Evolutionary conservation across 2,888 invertebrate genomes (phyloP).

Genomic region (Strigamia transsilvanica): DNA sequence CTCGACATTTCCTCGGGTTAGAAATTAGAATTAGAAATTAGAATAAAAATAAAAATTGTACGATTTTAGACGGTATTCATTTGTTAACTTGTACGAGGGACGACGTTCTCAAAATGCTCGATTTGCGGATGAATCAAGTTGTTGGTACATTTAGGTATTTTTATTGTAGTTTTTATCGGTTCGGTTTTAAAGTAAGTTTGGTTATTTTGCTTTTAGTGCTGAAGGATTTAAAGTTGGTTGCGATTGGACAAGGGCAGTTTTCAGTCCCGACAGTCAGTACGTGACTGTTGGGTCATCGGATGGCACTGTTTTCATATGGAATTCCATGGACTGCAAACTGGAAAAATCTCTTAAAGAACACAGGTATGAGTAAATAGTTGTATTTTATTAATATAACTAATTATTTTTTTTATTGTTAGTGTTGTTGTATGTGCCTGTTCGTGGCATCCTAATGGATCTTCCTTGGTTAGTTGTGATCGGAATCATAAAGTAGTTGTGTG

Average conservation of each 20-base stretch:
- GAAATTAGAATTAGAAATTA: not conserved
- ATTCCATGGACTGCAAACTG: constrained; percentile 76
- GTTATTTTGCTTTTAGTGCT: constrained; percentile 71
- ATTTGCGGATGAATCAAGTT: constrained; percentile 92
- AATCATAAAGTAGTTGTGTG: constrained; percentile 26
- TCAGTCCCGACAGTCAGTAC: constrained; percentile 89
- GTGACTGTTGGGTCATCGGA: constrained; percentile 92
- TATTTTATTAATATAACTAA: not conserved
- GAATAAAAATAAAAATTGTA: not conserved
- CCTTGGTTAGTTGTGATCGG: constrained; percentile 8
- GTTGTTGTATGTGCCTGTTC: constrained; percentile 24
- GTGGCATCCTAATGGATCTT: constrained; percentile 35
- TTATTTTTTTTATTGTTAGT: not conserved
- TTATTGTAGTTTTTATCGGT: not conserved
- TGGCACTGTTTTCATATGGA: constrained; percentile 93
- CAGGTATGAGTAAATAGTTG: constrained; percentile 58
- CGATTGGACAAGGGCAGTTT: constrained; percentile 92
- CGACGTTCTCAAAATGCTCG: constrained; percentile 92
- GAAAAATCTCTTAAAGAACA: constrained; percentile 80
- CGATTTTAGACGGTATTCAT: constrained; percentile 80
- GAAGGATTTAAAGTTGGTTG: constrained; percentile 95
- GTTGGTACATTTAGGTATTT: constrained; percentile 84
- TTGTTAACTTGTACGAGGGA: constrained; percentile 93
- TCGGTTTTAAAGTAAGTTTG: not conserved
- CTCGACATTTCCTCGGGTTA: constrained; percentile 90